A percentile compares a stretch with the other conserved stretches of the same genome.
These are phyloP conservation scores for Axea sp. DNA, from an alignment of 2,888 invertebrate species.

Conservation along the genomic window DNA sequence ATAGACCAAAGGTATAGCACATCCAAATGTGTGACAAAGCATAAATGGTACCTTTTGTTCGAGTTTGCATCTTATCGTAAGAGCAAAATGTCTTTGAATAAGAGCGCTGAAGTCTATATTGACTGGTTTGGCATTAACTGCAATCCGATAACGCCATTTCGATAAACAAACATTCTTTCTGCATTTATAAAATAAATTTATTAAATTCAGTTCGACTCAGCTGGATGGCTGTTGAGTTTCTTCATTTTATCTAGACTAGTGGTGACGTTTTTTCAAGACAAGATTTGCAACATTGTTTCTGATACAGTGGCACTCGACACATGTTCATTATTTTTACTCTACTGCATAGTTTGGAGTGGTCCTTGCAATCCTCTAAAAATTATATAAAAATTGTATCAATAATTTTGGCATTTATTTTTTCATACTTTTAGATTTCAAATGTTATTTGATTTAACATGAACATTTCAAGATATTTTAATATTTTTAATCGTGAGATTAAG, in stretches of 20 bases:
- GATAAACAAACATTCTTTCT: slow-evolving; percentile 38
- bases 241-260: slow-evolving; percentile 61
- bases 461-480: too few species aligned
- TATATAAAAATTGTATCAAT: slow-evolving; percentile 13
- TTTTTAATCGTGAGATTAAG: too few species aligned
- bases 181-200: slow-evolving; percentile 47
- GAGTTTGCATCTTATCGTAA: slow-evolving; percentile 35
- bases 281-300: slow-evolving; percentile 92
- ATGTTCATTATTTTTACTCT: slow-evolving; percentile 93
- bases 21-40: slow-evolving; percentile 48
- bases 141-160: slow-evolving; percentile 40
- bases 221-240: slow-evolving; percentile 51
- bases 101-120: slow-evolving; percentile 53
- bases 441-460: too few species aligned
- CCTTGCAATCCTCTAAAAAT: slow-evolving; percentile 86
- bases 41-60: slow-evolving; percentile 43
- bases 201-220: slow-evolving; percentile 45
- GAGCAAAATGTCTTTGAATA: slow-evolving; percentile 48
- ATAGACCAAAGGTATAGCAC: slow-evolving; percentile 55
- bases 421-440: slow-evolving; percentile 4
- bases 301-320: slow-evolving; percentile 91
- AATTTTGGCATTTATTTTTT: slow-evolving; percentile 1
- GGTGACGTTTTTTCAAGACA: slow-evolving; percentile 80
- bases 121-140: slow-evolving; percentile 57
- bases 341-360: slow-evolving; percentile 91